Base-by-base conservation (phyloP, 2,797 vertebrate species). In the Cirrhinus mrigala region DNA sequence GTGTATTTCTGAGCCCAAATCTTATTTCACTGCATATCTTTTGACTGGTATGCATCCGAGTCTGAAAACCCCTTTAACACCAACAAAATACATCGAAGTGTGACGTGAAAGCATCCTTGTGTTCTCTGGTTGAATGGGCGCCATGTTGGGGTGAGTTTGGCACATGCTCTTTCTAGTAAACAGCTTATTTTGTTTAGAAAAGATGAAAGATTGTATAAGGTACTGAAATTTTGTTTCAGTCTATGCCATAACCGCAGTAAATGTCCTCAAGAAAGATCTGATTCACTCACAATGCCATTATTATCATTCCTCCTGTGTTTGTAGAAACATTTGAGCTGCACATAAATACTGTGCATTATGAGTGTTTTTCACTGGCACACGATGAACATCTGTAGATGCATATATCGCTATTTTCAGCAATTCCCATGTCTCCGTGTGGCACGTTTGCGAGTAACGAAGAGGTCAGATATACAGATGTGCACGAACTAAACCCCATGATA, bases 111-210 rank as follows among this genome's bases (percentile, higher is more conserved):
- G 71, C 24, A 33, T 12, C 6, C 2, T 18, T 52, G 70, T 27
- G 16, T 54, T 27, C 29, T 8, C 24, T 27, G 62, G 6, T 9
- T 58, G 54, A 56, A 56, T n/a, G 54, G 4, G 54, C 1, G 20
- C 22, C 54, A 60, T 60, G n/a, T 29, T 64, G 27, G 24, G 60
- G 15, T 0, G 6, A 62, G 60, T 62, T 64, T 64, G 60, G 20
- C 73, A 27, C 9, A 4, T 6, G 6, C 40, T 86, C 27, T 6
- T 86, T 40, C 77, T 16, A 22, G 74, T 73, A 33, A 24, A 62
- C 80, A 20, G 83, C 50, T 75, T 71, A 11, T 75, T 56, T 76
- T 85, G 79, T 79, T 89, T 82, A 79, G 77, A 74, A 84, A 85
- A 85, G 70, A 76, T 68, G 37, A 12, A 6, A 40, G 86, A 79